Conservation (phyloP, 2,888 invertebrate genomes). For the Hypomecis atomaria region DNA sequence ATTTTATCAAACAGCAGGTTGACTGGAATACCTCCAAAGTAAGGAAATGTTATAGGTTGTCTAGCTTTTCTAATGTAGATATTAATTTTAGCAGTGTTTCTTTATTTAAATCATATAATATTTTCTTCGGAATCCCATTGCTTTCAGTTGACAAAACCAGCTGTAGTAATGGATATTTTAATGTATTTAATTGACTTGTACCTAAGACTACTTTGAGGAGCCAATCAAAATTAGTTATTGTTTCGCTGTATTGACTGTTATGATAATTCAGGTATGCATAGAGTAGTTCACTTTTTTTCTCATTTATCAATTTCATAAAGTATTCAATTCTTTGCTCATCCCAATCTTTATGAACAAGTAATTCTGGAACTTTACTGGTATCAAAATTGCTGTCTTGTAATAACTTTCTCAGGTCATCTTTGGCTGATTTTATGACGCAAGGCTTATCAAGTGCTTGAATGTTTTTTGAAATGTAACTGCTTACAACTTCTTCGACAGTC, state of each 20-base stretch:
- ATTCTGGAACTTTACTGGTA: slow-evolving; percentile 45
- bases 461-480: slow-evolving; percentile 43
- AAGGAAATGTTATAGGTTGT: not conserved
- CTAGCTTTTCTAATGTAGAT: slow-evolving; percentile 53
- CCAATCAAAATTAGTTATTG: slow-evolving; percentile 63
- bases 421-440: slow-evolving; percentile 39
- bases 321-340: slow-evolving; percentile 48
- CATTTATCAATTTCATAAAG: slow-evolving; percentile 50
- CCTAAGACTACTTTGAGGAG: slow-evolving; percentile 63
- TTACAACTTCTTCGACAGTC: slow-evolving; percentile 52
- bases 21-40: too few species aligned
- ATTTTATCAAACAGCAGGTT: too few species aligned
- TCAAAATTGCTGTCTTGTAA: slow-evolving; percentile 54
- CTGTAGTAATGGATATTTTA: slow-evolving; percentile 64
- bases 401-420: slow-evolving; percentile 54
- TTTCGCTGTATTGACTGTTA: slow-evolving; percentile 60
- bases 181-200: slow-evolving; percentile 65
- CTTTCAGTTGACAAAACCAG: slow-evolving; percentile 56
- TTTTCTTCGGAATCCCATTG: slow-evolving; percentile 46
- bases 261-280: slow-evolving; percentile 54
- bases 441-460: not conserved
- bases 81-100: slow-evolving; percentile 63
- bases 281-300: slow-evolving; percentile 53
- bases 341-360: slow-evolving; percentile 47
- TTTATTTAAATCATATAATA: slow-evolving; percentile 64